Conservation (phyloP, 2,797 vertebrate genomes). For the Pagetopsis macropterus region DNA sequence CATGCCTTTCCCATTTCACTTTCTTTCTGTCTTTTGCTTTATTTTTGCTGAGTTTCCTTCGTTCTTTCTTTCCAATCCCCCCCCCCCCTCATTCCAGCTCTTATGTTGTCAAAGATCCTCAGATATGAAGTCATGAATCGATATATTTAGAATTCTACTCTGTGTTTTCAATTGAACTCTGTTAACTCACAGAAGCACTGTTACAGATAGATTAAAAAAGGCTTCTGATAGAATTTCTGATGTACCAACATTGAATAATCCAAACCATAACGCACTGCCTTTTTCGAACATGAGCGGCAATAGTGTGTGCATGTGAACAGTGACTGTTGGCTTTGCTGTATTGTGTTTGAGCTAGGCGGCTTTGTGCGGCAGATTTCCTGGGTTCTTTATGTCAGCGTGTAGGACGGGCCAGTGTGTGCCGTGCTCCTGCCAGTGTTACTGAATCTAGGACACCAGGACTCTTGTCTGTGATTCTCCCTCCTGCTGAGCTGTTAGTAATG, state of each 20-base stretch:
- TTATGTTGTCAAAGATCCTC: slow-evolving; percentile 15
- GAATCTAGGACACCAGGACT: slow-evolving; percentile 82
- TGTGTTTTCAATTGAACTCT: slow-evolving; percentile 46
- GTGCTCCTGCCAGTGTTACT: slow-evolving; percentile 71
- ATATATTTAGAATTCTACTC: slow-evolving; percentile 38
- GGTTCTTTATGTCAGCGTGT: slow-evolving; percentile 53
- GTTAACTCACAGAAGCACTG: slow-evolving; percentile 42
- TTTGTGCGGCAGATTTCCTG: slow-evolving; percentile 48
- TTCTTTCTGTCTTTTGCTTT: slow-evolving; percentile 29
- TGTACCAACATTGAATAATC: slow-evolving; percentile 50
- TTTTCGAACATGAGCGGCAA: slow-evolving; percentile 35
- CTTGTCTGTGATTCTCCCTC: slow-evolving; percentile 80
- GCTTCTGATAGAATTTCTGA: slow-evolving; percentile 62
- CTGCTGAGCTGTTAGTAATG: slow-evolving; percentile 77
- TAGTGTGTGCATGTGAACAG: slow-evolving; percentile 29
- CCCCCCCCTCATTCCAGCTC: neutral
- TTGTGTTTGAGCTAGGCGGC: slow-evolving; percentile 49
- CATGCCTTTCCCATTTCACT: slow-evolving; percentile 2
- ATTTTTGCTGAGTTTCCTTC: slow-evolving; percentile 11
- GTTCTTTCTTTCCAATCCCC: neutral
- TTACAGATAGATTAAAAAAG: slow-evolving; percentile 54
- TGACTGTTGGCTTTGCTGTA: slow-evolving; percentile 20
- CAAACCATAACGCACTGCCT: slow-evolving; percentile 31
- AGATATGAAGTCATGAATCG: slow-evolving; percentile 51
- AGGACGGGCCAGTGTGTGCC: slow-evolving; percentile 64